A percentile compares a stretch with the other conserved stretches of the same genome.
Conservation (phyloP, 2,113 vertebrate genomes). For the Hystrix cristata region DNA sequence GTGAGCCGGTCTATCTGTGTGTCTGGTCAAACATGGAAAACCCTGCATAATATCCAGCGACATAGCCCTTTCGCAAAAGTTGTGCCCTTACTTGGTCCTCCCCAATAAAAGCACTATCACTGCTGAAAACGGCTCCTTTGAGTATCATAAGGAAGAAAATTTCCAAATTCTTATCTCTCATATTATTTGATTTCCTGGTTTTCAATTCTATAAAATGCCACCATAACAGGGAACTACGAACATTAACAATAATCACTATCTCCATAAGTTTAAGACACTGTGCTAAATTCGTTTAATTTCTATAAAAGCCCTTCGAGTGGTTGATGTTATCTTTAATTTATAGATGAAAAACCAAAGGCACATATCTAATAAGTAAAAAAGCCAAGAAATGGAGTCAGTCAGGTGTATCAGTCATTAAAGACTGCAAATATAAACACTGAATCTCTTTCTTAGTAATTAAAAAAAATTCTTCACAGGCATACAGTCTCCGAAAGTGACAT, state of each 20-base stretch:
- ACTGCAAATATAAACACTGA: background rate
- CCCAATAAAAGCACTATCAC: background rate
- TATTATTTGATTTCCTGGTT: background rate
- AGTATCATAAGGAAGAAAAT: background rate
- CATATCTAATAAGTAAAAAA: background rate
- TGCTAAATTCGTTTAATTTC: conserved; percentile 30
- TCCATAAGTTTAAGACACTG: background rate
- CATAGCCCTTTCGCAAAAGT: background rate
- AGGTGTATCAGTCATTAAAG: background rate
- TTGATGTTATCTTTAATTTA: background rate
- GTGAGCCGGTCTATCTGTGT: background rate
- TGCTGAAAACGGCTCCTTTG: background rate
- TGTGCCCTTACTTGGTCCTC: background rate
- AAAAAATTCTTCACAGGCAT: conserved; percentile 30
- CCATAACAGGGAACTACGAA: background rate
- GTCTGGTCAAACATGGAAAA: background rate
- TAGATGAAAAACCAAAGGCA: conserved; percentile 12
- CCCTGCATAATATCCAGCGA: background rate
- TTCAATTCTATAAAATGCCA: background rate
- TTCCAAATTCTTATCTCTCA: conserved; percentile 13
- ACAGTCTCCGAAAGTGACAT: conserved; percentile 44
- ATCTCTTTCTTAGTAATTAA: conserved; percentile 39
- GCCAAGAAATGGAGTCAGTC: background rate
- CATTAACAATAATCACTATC: background rate
- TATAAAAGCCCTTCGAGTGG: background rate